These are phyloP conservation scores for Salvelinus namaycush DNA, from an alignment of 2,113 vertebrate species.

Conservation along the genomic window DNA sequence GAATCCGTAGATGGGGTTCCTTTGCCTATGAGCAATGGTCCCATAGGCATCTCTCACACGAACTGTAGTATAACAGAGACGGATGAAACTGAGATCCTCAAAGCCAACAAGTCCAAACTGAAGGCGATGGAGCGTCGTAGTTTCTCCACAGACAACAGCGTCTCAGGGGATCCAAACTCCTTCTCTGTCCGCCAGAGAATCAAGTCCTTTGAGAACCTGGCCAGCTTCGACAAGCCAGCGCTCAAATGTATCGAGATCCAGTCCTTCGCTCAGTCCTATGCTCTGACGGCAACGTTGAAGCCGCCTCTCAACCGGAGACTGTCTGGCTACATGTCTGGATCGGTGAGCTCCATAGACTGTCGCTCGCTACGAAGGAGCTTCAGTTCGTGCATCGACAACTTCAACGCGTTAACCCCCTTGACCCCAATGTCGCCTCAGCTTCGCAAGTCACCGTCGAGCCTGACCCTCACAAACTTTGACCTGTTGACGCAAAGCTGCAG, in stretches of 20 bases:
- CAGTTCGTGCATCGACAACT: slow-evolving; percentile 77
- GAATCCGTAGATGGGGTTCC: slow-evolving; percentile 19
- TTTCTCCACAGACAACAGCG: slow-evolving; percentile 75
- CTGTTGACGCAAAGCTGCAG: slow-evolving; percentile 23
- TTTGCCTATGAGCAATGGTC: slow-evolving; percentile 18
- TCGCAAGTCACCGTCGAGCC: slow-evolving; percentile 52
- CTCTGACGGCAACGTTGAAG: slow-evolving; percentile 59
- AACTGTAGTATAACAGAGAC: slow-evolving; percentile 20
- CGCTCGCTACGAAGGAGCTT: slow-evolving; percentile 75
- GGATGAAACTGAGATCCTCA: slow-evolving; percentile 17
- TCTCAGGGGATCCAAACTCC: slow-evolving; percentile 77
- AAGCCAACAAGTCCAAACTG: slow-evolving; percentile 50
- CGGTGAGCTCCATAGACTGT: slow-evolving; percentile 43
- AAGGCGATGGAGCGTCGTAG: slow-evolving; percentile 70
- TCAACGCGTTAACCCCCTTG: slow-evolving; percentile 32
- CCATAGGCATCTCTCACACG: slow-evolving; percentile 20
- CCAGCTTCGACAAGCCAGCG: slow-evolving; percentile 80
- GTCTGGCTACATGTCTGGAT: slow-evolving; percentile 67
- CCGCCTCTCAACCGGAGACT: slow-evolving; percentile 77
- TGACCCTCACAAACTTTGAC: slow-evolving; percentile 34
- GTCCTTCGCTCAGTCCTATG: slow-evolving; percentile 41
- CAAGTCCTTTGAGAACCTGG: slow-evolving; percentile 94
- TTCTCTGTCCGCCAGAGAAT: slow-evolving; percentile 94
- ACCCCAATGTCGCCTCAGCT: slow-evolving; percentile 33
- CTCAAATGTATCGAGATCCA: slow-evolving; percentile 77